These are phyloP conservation scores for Noctua comes DNA, from an alignment of 2,888 invertebrate genomes.

Conservation along the genomic window DNA sequence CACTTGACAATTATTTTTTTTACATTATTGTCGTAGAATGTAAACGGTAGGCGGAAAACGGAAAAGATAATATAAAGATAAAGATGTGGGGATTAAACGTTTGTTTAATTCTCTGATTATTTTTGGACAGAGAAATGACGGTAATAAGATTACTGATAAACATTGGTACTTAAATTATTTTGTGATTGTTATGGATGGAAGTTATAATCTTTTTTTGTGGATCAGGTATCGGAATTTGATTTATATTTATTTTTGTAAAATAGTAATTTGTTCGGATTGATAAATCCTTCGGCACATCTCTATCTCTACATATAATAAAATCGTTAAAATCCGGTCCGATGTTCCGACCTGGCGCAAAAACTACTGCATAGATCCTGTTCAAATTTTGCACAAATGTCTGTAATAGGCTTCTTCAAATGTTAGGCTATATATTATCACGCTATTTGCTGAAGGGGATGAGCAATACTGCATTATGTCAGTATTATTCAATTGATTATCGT, in stretches of 20 bases:
- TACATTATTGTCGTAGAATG: slow-evolving; percentile 60
- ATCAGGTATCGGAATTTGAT: too few relatives aligned
- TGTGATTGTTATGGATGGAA: not conserved
- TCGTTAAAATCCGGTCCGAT: too few relatives aligned
- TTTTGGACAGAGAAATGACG: slow-evolving; percentile 19
- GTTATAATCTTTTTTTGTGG: not conserved
- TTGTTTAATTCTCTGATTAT: slow-evolving; percentile 52
- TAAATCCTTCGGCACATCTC: not conserved
- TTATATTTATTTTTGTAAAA: not conserved
- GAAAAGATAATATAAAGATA: slow-evolving; percentile 56
- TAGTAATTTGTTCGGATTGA: not conserved
- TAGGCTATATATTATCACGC: too few relatives aligned
- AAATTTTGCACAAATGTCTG: too few relatives aligned
- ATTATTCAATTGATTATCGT: too few relatives aligned
- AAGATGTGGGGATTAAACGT: slow-evolving; percentile 58
- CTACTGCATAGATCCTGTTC: too few relatives aligned
- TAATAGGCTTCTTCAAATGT: too few relatives aligned
- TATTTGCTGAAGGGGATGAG: too few relatives aligned
- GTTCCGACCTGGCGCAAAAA: too few relatives aligned
- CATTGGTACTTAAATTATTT: not conserved
- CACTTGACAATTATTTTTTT: slow-evolving; percentile 58
- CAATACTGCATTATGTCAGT: too few relatives aligned
- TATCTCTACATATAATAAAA: too few relatives aligned
- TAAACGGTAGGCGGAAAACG: slow-evolving; percentile 47
- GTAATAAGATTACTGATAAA: slow-evolving; percentile 8